phyloP scores from a whole-genome alignment of 2,888 invertebrate species.

The Lasius platythorax region DNA sequence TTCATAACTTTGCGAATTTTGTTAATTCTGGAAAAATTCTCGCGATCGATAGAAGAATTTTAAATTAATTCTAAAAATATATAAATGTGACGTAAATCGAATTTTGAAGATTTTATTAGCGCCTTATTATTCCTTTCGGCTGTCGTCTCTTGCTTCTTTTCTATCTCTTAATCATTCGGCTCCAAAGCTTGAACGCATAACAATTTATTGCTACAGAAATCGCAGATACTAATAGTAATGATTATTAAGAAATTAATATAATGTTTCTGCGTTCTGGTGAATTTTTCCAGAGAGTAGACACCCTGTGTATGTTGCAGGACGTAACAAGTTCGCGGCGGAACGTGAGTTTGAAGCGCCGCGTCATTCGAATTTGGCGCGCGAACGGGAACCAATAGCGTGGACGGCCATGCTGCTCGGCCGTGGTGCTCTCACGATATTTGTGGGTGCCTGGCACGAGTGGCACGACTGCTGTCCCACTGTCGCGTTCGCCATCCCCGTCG shows the following conservation, averaged over 20 bases:
- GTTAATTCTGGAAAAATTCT: background rate
- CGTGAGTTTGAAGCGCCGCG: background rate
- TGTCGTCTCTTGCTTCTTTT: background rate
- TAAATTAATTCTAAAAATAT: background rate
- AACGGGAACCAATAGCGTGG: conserved; percentile 20
- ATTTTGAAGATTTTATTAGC: background rate
- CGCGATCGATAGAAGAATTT: background rate
- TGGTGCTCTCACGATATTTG: conserved; percentile 73
- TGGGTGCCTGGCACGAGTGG: conserved; percentile 75
- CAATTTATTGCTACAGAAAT: background rate
- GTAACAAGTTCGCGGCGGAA: background rate
- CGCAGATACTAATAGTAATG: background rate
- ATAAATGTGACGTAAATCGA: background rate
- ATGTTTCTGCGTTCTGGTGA: too few species aligned
- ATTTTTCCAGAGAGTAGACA: too few species aligned
- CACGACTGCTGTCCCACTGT: conserved; percentile 66
- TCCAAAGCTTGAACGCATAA: background rate
- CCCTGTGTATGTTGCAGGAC: background rate
- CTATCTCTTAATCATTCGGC: background rate
- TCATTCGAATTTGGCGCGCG: conserved; percentile 62
- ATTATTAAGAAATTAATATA: too few species aligned
- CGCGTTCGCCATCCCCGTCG: conserved; percentile 61
- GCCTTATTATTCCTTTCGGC: background rate
- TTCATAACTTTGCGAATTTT: background rate
- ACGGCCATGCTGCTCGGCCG: conserved; percentile 70